Base-by-base conservation (phyloP, 1,140 invertebrate genomes). In the Cotesia typhae region DNA sequence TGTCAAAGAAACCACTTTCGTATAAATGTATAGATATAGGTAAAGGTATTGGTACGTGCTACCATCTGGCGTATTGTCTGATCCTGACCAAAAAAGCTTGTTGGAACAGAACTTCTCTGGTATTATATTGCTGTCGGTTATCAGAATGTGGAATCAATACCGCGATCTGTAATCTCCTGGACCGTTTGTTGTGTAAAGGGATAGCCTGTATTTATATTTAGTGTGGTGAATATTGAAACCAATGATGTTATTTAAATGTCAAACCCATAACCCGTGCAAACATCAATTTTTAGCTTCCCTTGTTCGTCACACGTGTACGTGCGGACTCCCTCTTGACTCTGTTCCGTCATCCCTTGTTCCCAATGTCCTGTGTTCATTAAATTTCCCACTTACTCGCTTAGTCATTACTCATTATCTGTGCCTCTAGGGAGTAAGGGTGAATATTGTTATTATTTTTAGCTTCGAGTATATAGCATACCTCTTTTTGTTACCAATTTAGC, bases 241-340 rank as follows among this genome's bases (percentile, higher is more conserved):
- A n/a, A n/a, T 37, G 76, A 78, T 81, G 83, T 83, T 85, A 86
- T 85, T 87, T 86, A 85, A 86, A 87, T 86, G 84, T 85, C 85
- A 85, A 80, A 74, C 79, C 78, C 81, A 84, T 81, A 83, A 81
- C 82, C 80, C 82, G 76, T 71, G 77, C 61, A 35, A 63, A 10
- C 12, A 38, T n/a, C n/a, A 79, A 75, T 68, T 38, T 57, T 59
- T 63, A 36, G n/a, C 61, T 10, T 47, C 41, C 41, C 41, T 47
- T 47, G 10, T 6, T 47, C 41, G 10, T 47, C 41, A 47, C 53
- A 20, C 53, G 53, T 57, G 53, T 6, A 57, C 41, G 7, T 7
- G 10, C 6, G 6, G 41, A 47, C 41, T 47, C 41, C 41, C 41
- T 47, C 41, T 47, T 47, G 41, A 47, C 41, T 47, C 41, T 47